Base-by-base conservation (phyloP, 2,113 vertebrate genomes). In the Ranitomeya imitator region DNA sequence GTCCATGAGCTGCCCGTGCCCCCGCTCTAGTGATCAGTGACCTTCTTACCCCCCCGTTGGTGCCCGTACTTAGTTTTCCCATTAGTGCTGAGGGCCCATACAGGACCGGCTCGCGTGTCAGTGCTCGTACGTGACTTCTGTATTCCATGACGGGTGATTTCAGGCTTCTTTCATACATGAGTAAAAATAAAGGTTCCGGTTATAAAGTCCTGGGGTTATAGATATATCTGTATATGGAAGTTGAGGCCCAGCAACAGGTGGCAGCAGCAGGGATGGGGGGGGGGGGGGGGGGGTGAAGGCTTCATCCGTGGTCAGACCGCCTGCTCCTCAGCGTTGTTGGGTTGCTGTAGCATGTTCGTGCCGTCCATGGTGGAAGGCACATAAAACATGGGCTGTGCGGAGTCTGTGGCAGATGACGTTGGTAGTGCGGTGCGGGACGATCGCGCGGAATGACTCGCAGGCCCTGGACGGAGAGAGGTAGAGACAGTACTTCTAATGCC, bases 401-500 rank as follows among this genome's bases (percentile, higher is more conserved):
- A 6, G 21, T 74, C 65, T 12, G 69, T 19, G 71, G 84, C 9
- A 9, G 52, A 45, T 37, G 69, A 71, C 26, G 26, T 69, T 14
- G 52, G 61, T n/a, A 14, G 37, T 45, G 19, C 15, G 85, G 14
- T 79, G 73, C 73, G 57, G 13, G 26, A 51, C 7, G 52, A 65
- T 3, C 13, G 51, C 1, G 45, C 16, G 1, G 60, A 63, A 37
- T 55, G 76, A 54, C 13, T 57, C 6, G 77, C 23, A 12, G 85
- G 21, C 7, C 87, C 91, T 93, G 92, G 91, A 16, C 80, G 60
- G 19, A 83, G 0, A 14, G 0, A 11, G n/a, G 60, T 6, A 45
- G 52, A 77, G n/a, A 52, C n/a, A 31, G 0, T 18, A 16, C 61
- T 18, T 15, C 9, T 63, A 12, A 14, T 63, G 12, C 37, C 7